These are phyloP conservation scores for Lagopus leucura DNA, from an alignment of 2,113 vertebrate species.

Conservation along the genomic window DNA sequence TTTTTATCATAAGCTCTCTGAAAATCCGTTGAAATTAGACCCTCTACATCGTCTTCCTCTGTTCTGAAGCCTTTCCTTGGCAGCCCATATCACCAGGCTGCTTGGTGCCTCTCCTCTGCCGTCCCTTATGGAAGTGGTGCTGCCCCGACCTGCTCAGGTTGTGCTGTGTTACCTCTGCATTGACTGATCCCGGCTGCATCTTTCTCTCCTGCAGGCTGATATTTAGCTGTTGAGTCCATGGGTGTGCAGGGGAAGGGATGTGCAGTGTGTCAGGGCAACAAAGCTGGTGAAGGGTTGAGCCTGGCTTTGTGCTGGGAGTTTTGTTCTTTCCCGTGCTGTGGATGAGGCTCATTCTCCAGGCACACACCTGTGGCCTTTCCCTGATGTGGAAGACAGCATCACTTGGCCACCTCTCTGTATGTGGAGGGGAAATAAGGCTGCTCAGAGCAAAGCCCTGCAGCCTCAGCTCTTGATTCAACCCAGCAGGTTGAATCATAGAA, in stretches of 20 bases:
- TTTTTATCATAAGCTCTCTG: conserved; percentile 60
- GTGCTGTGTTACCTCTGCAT: background rate
- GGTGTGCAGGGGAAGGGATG: background rate
- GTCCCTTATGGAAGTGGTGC: background rate
- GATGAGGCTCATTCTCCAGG: background rate
- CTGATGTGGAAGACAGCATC: background rate
- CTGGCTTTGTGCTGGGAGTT: background rate
- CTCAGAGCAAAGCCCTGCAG: background rate
- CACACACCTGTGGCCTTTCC: background rate
- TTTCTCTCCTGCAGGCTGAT: background rate
- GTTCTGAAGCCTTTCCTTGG: conserved; percentile 34
- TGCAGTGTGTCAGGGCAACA: background rate
- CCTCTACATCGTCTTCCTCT: conserved; percentile 72
- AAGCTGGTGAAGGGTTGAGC: background rate
- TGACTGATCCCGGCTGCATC: conserved; percentile 40
- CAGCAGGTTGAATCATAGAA: accelerated
- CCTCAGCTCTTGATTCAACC: background rate
- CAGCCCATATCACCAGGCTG: conserved; percentile 50
- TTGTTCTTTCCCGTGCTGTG: background rate
- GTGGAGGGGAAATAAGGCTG: background rate
- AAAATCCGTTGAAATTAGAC: conserved; percentile 69
- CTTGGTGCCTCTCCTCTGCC: background rate
- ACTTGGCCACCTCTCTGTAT: background rate
- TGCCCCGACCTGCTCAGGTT: conserved; percentile 26
- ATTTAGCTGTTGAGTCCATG: background rate